A percentile compares a stretch with the other conserved stretches of the same genome.
These are phyloP conservation scores for Aphaenogaster ashmeadi DNA, from an alignment of 1,140 invertebrate genomes.

Conservation along the genomic window DNA sequence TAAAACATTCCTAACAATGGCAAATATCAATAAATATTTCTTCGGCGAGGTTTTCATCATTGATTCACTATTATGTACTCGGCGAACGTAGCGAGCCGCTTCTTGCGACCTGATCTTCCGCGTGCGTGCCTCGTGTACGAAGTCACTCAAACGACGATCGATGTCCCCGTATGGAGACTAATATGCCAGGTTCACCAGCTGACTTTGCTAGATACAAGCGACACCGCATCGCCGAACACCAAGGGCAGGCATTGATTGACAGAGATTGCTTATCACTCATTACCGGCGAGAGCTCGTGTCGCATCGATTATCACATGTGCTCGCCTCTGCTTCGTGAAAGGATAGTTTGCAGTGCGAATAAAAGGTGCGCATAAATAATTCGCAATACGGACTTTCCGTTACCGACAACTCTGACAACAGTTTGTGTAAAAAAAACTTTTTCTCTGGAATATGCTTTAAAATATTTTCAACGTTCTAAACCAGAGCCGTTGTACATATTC, in stretches of 20 bases:
- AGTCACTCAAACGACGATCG: conserved; percentile 68
- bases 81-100: conserved; percentile 29
- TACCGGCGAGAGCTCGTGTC: conserved; percentile 48
- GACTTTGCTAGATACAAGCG: conserved; percentile 35
- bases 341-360: not conserved
- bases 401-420: not conserved
- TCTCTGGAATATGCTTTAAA: not conserved
- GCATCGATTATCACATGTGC: conserved; percentile 5
- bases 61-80: conserved; percentile 47
- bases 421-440: not conserved
- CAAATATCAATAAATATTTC: conserved; percentile 22
- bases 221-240: conserved; percentile 17
- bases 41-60: conserved; percentile 10
- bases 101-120: conserved; percentile 74
- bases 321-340: not conserved
- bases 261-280: conserved; percentile 58
- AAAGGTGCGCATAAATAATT: not conserved
- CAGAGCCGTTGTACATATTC: not conserved
- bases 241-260: conserved; percentile 63
- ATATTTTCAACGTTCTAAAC: not conserved
- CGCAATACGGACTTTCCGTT: not conserved
- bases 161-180: conserved; percentile 73
- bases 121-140: conserved; percentile 74
- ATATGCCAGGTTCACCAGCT: conserved; percentile 67
- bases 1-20: not conserved